Percentiles rank a stretch among this genome's conserved stretches.
Evolutionary conservation across 1,140 invertebrate species (phyloP).

Genomic region (Achroia grisella): DNA sequence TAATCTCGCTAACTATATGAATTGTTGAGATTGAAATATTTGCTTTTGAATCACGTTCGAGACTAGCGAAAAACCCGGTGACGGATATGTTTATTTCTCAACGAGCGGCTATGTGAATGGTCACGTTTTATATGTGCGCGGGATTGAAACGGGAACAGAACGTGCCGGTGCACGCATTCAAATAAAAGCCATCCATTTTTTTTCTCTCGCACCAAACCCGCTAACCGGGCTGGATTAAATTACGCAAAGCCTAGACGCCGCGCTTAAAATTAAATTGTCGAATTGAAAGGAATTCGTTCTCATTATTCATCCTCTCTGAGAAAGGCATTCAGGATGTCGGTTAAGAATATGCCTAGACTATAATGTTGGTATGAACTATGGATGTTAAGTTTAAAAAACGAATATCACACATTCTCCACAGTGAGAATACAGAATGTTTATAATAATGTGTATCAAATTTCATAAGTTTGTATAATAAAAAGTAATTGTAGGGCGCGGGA

Average conservation of each 20-base stretch:
- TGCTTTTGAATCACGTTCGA: slow-evolving; percentile 33
- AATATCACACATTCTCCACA: no score
- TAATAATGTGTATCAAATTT: no score
- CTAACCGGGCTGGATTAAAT: slow-evolving; percentile 40
- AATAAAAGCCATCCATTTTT: slow-evolving; percentile 43
- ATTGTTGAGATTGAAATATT: slow-evolving; percentile 27
- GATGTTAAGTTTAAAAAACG: no score
- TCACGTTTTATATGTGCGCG: slow-evolving; percentile 58
- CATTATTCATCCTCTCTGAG: no score
- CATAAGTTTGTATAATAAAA: no score
- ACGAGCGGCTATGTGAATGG: slow-evolving; percentile 41
- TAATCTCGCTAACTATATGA: slow-evolving; percentile 20
- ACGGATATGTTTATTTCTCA: slow-evolving; percentile 56
- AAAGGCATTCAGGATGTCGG: no score
- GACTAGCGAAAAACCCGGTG: slow-evolving; percentile 24
- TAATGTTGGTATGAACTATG: no score
- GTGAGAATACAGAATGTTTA: no score
- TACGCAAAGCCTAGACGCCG: slow-evolving; percentile 34
- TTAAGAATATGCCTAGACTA: no score
- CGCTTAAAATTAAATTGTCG: slow-evolving; percentile 44
- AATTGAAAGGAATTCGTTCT: slow-evolving; percentile 28
- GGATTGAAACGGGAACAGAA: slow-evolving; percentile 46
- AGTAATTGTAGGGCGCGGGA: no score
- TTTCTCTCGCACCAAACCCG: slow-evolving; percentile 34
- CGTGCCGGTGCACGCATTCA: slow-evolving; percentile 45